Evolutionary conservation across 2,113 vertebrate species (phyloP).

Genomic region (Otus sunia): DNA sequence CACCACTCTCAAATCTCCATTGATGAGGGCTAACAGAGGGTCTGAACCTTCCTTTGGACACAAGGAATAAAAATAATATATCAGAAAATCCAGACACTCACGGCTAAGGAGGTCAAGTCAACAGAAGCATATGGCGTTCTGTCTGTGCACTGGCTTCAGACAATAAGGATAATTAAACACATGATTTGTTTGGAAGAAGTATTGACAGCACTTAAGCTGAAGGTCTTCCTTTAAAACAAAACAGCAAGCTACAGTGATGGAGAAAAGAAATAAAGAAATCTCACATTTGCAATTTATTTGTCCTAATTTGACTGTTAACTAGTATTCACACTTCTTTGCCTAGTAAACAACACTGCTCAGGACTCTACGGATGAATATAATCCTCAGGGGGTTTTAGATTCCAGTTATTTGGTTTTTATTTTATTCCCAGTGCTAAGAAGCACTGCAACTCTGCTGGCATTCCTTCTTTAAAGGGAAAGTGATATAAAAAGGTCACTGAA

Average conservation of each 20-base stretch:
- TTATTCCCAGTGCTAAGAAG: background rate
- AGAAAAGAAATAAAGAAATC: background rate
- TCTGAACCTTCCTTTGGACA: background rate
- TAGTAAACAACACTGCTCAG: background rate
- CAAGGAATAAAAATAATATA: background rate
- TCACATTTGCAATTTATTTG: background rate
- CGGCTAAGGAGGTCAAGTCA: slow-evolving; percentile 50
- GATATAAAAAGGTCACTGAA: background rate
- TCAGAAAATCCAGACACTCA: slow-evolving; percentile 9
- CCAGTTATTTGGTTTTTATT: background rate
- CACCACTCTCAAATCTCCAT: background rate
- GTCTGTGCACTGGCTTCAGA: slow-evolving; percentile 36
- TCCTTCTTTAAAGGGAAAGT: slow-evolving; percentile 1
- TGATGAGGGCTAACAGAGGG: background rate
- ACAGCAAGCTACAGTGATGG: background rate
- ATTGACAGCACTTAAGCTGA: background rate
- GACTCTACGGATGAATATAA: background rate
- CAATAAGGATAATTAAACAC: slow-evolving; percentile 58
- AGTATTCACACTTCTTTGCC: background rate
- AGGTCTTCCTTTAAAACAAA: background rate
- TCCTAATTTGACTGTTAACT: background rate
- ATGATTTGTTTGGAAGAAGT: slow-evolving; percentile 15
- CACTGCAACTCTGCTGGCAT: background rate
- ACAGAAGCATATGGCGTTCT: slow-evolving; percentile 58
- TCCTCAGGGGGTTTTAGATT: background rate